These are phyloP conservation scores for Mesorhabditis spiculigera DNA, from an alignment of 2,888 invertebrate genomes.

Conservation along the genomic window DNA sequence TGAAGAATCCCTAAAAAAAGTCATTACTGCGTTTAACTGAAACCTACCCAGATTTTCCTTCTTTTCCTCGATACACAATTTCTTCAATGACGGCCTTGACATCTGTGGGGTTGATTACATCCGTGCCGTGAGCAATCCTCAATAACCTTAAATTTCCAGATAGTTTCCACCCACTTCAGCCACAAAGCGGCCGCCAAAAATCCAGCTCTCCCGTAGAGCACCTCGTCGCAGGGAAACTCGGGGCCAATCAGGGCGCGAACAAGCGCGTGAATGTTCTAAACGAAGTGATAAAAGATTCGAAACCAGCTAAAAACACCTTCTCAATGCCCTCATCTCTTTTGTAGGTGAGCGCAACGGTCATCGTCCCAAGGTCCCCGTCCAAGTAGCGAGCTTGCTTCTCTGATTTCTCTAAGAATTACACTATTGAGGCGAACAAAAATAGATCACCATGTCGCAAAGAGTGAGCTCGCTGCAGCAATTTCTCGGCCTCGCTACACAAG, in stretches of 20 bases:
- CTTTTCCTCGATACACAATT: neutral
- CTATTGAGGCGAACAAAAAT: neutral
- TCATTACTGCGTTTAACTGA: neutral
- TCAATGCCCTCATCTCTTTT: neutral
- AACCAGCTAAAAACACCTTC: neutral
- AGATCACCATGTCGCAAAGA: neutral
- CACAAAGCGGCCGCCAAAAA: conserved; percentile 76
- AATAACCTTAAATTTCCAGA: neutral
- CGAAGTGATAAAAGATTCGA: neutral
- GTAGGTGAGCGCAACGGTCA: neutral
- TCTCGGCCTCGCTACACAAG: neutral
- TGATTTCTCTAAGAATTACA: neutral
- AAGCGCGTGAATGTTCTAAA: neutral
- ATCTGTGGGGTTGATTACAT: neutral
- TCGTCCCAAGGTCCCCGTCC: neutral
- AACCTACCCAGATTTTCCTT: neutral
- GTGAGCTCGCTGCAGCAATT: neutral
- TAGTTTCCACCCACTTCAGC: conserved; percentile 14
- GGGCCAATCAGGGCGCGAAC: neutral
- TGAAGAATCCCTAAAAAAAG: conserved; percentile 28
- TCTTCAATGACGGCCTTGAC: conserved; percentile 4
- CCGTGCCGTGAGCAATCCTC: neutral
- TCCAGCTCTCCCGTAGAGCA: conserved; percentile 80
- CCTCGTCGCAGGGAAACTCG: conserved; percentile 67
- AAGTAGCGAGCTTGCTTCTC: neutral